Percentiles rank a stretch among this genome's conserved stretches.
phyloP scores from a whole-genome alignment of 2,113 vertebrate species.

The Limanda limanda region DNA sequence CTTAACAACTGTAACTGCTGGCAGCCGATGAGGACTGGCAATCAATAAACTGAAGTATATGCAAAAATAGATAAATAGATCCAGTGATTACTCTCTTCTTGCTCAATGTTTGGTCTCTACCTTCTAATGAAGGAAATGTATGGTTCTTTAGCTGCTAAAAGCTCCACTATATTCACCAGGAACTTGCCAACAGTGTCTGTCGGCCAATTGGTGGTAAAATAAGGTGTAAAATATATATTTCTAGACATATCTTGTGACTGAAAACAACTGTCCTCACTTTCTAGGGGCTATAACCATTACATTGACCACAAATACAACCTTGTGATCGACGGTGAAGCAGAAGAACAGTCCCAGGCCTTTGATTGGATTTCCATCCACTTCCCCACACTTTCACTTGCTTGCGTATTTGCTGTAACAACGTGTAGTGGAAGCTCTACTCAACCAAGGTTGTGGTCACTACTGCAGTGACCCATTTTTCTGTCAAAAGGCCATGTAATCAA shows the following conservation, averaged over 20 bases:
- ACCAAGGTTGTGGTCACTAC: conserved; percentile 35
- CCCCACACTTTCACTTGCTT: neutral
- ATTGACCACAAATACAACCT: neutral
- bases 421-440: conserved; percentile 14
- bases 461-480: conserved; percentile 57
- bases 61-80: neutral
- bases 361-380: neutral
- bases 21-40: no score
- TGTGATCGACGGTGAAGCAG: neutral
- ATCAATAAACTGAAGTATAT: no score
- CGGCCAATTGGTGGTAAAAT: no score
- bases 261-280: no score
- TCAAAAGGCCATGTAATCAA: conserved; percentile 71
- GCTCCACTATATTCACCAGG: no score
- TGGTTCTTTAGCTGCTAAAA: no score
- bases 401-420: neutral
- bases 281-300: no score
- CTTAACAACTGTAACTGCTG: neutral
- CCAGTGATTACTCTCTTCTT: neutral
- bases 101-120: no score
- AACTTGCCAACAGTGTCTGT: no score
- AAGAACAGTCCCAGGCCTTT: neutral
- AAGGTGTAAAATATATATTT: no score
- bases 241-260: no score
- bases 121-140: no score